Base-by-base conservation (phyloP, 2,797 vertebrate genomes). In the Pseudochromis fuscus region DNA sequence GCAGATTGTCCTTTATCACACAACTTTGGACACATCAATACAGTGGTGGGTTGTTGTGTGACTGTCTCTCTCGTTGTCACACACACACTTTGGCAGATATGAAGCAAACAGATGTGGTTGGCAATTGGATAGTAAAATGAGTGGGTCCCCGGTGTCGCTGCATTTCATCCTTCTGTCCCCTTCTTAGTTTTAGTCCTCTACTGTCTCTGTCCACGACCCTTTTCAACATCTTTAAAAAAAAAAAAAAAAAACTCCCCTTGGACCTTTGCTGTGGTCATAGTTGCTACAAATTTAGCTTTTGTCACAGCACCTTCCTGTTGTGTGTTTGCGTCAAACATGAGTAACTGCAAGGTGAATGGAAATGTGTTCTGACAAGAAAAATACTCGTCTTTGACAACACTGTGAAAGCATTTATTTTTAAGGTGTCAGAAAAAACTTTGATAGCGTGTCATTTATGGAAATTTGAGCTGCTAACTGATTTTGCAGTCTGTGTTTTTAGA, bases 21-120 rank as follows among this genome's bases (percentile, higher is more conserved):
- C n/a, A n/a, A n/a, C n/a, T n/a, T n/a, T n/a, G n/a, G n/a, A n/a
- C n/a, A 27, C 73, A 59, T 73, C 67, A 25, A 48, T 70, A 37
- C 52, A 65, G 77, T 23, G 52, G 68, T 72, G 49, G 56, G 42
- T 58, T 45, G 30, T 28, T 18, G 38, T 81, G 52, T 60, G 38
- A 44, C 12, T 42, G 25, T 75, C 64, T 69, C 28, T 12, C 37
- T 25, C 18, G 25, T 38, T 33, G 45, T 28, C 28, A 7, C 53
- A 59, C 63, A 67, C 49, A 23, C 44, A 24, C 55, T 72, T 38
- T 16, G 37, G 45, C 51, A 45, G 30, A 66, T 62, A 25, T 67
- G 31, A 75, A 66, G 57, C 28, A 61, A 79, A 61, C 60, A 69
- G 48, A 38, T 57, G 51, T 61, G 73, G 51, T 50, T 66, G 56